Conservation (phyloP, 2,797 vertebrate genomes). For the Monodelphis domestica region DNA sequence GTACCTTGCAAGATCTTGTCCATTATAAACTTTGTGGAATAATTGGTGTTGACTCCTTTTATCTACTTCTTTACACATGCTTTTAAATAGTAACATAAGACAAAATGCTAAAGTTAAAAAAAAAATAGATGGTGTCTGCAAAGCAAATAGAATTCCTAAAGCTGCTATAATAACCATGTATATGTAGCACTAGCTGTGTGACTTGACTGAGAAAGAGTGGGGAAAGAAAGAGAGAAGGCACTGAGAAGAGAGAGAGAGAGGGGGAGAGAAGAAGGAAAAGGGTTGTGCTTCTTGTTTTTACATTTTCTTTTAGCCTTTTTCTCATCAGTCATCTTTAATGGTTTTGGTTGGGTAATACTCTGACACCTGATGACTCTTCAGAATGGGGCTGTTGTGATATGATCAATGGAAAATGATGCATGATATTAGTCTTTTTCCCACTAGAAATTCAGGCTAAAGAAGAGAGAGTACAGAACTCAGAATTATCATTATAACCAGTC, state of each 20-base stretch:
- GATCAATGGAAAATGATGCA: slow-evolving; percentile 59
- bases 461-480: slow-evolving; percentile 39
- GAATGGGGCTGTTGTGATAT: slow-evolving; percentile 59
- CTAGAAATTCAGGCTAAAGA: slow-evolving; percentile 10
- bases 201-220: not conserved
- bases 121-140: slow-evolving; percentile 61
- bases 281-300: slow-evolving; percentile 25
- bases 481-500: slow-evolving; percentile 47
- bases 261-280: not conserved
- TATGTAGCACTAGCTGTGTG: slow-evolving; percentile 15
- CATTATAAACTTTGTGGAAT: slow-evolving; percentile 61
- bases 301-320: slow-evolving; percentile 64
- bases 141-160: slow-evolving; percentile 68
- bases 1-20: slow-evolving; percentile 49
- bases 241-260: not conserved
- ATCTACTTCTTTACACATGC: slow-evolving; percentile 74
- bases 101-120: slow-evolving; percentile 71
- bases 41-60: slow-evolving; percentile 69
- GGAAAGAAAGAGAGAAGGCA: not conserved
- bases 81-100: slow-evolving; percentile 63
- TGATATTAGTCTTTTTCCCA: slow-evolving; percentile 41
- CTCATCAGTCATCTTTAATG: slow-evolving; percentile 43
- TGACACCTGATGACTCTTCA: slow-evolving; percentile 66
- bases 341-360: slow-evolving; percentile 54
- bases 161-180: slow-evolving; percentile 30